Base-by-base conservation (phyloP, 1,140 invertebrate genomes). In the Aporrectodea caliginosa region DNA sequence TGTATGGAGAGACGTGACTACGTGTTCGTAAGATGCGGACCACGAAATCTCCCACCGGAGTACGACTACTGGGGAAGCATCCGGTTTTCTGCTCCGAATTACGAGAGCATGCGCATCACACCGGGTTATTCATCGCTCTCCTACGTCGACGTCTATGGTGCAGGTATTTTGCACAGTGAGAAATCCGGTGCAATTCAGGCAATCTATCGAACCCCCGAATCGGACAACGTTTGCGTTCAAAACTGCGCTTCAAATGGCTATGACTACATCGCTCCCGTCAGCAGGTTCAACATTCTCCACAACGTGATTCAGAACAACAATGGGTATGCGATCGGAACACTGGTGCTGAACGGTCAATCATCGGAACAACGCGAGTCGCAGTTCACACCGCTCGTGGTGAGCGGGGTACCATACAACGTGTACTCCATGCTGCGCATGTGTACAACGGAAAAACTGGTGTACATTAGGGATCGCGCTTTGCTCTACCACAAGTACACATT, bases 401-500 rank as follows among this genome's bases (percentile, higher is more conserved):
- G 90, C 93, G 75, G 35, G 84, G 90, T 99, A 34, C 97, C 97
- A 0, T 98, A 98, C 85, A 92, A 95, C 84, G 88, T 97, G n/a
- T 98, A 98, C 88, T 97, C 97, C 35, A 87, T 99, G 82, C 91
- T 99, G 27, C 95, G 99, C 82, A 97, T 99, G 78, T 99, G 98
- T 87, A 94, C 98, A 86, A 93, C 95, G 0, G 92, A 93, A 22
- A 98, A 99, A 90, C 93, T 95, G 85, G 92, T 99, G 33, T 90
- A 90, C 6, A 91, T 99, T 0, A 93, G 96, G 87, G 95, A 98
- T 84, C 90, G 97, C 78, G 92, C 99, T 2, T 85, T 99, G 1
- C 83, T 99, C 0, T 99, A 98, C 87, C 99, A 97, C 87, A 98
- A 98, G 87, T 99, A 99, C 83, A 95, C 98, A 82, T 97, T 97